Conservation (phyloP, 1,140 invertebrate genomes). For the Drosophila tropicalis region DNA sequence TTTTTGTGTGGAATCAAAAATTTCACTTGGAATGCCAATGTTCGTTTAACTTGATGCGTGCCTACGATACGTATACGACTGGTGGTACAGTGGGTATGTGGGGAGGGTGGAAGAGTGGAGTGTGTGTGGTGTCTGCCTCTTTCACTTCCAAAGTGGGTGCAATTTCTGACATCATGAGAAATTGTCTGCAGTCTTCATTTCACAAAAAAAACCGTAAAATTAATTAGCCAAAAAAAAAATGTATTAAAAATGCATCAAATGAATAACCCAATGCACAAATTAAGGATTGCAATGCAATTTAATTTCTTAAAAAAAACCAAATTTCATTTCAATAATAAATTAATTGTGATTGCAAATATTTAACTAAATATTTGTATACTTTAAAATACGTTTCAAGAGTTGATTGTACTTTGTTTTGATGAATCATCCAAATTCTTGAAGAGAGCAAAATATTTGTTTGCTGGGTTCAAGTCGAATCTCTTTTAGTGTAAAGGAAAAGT, state of each 20-base stretch:
- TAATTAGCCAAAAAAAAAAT: neutral
- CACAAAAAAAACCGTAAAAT: neutral
- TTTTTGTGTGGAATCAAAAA: conserved; percentile 23
- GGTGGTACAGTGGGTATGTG: too few relatives aligned
- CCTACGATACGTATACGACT: too few relatives aligned
- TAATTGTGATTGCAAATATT: too few relatives aligned
- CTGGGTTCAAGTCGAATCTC: neutral
- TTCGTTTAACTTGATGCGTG: conserved; percentile 14
- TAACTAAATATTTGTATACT: neutral
- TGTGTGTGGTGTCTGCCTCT: conserved; percentile 8
- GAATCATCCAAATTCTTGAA: too few relatives aligned
- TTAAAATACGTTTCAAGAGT: too few relatives aligned
- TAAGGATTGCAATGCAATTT: neutral
- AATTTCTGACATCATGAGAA: conserved; percentile 4
- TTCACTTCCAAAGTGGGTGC: conserved; percentile 1
- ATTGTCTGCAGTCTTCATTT: neutral
- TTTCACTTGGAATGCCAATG: conserved; percentile 18
- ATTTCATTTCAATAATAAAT: neutral
- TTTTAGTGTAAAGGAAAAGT: conserved; percentile 11
- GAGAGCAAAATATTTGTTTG: neutral
- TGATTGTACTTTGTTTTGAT: too few relatives aligned
- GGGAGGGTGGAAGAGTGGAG: too few relatives aligned
- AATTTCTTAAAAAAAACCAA: too few relatives aligned
- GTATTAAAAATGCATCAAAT: neutral
- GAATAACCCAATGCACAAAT: neutral